Evolutionary conservation across 2,888 invertebrate genomes (phyloP).

Genomic region (Orchestes rusci): DNA sequence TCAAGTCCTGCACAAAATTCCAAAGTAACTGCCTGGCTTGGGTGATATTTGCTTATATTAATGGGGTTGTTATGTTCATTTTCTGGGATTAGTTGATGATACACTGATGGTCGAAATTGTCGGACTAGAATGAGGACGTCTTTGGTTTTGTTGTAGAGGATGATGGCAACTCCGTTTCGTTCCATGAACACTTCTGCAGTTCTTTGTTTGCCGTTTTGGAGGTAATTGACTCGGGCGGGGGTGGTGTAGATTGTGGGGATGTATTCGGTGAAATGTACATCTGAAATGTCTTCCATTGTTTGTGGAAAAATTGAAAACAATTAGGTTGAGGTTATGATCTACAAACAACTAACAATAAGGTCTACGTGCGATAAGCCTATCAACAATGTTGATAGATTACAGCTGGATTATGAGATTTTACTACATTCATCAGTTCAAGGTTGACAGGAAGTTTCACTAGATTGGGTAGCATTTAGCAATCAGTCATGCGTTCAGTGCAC

Average conservation of each 20-base stretch:
- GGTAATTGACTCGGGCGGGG: conserved; percentile 62
- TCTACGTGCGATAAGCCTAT: neutral
- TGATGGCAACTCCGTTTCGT: conserved; percentile 76
- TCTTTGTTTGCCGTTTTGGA: conserved; percentile 64
- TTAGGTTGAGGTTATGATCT: too few species aligned
- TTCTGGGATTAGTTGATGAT: conserved; percentile 55
- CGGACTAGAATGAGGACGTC: conserved; percentile 75
- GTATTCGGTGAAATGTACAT: conserved; percentile 38
- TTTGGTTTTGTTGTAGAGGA: conserved; percentile 70
- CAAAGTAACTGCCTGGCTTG: conserved; percentile 65
- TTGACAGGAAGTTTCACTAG: too few species aligned
- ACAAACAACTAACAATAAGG: too few species aligned
- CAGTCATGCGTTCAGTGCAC: too few species aligned
- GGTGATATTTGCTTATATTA: conserved; percentile 57
- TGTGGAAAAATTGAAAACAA: neutral
- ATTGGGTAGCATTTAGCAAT: too few species aligned
- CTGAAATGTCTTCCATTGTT: conserved; percentile 36
- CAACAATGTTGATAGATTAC: neutral
- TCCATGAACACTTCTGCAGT: conserved; percentile 72
- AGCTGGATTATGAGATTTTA: too few species aligned
- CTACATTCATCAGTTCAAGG: too few species aligned
- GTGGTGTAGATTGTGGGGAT: conserved; percentile 53
- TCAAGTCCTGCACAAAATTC: conserved; percentile 93
- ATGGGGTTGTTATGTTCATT: conserved; percentile 45
- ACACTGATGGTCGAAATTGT: conserved; percentile 87